Evolutionary conservation across 2,113 vertebrate species (phyloP), one percentile per base, ranked within the genome.

Genomic region (Ochotona curzoniae): DNA sequence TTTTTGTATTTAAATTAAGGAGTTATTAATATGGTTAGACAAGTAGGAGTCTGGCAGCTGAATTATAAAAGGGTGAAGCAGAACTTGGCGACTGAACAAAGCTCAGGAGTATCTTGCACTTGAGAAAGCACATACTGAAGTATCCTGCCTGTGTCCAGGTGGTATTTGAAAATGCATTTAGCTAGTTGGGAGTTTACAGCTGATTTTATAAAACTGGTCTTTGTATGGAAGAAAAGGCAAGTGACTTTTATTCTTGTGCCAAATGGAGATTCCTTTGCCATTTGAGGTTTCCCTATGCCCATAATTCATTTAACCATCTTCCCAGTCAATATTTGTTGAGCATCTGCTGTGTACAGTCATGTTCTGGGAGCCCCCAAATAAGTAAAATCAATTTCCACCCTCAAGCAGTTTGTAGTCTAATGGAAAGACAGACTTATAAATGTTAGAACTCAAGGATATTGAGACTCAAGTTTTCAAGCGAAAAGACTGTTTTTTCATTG

Each of bases 1-100:
- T 95, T 97, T 87, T 95, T 82, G 28, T 97, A 91, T 97, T 97
- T 93, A 97, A 96, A 97, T 82, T 87, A 93, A 96, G 83, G 67
- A 97, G 90, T 96, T 96, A 90, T 47, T 97, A 83, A 79, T 95
- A 66, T n/a, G 94, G 84, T 85, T 1, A 28, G 85, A 76, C 75
- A 95, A 23, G 73, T 63, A 92, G 83, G 63, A 94, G 44, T 93
- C 90, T 95, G 95, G 89, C 93, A 73, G 80, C 49, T 47, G 0
- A 0, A 0, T 64, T 90, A n/a, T 78, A 79, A 63, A 64, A 54
- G 51, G 87, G 86, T 95, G 71, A 63, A 95, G 57, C 26, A 93
- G 49, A 71, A 90, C 94, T 85, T 17, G 8, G 67, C 70, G 32
- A 8, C 8, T 87, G 9, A 61, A 92, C 88, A 87, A 66, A 83